Evolutionary conservation across 2,888 invertebrate species (phyloP).

Genomic region (Nasonovia ribisnigri): DNA sequence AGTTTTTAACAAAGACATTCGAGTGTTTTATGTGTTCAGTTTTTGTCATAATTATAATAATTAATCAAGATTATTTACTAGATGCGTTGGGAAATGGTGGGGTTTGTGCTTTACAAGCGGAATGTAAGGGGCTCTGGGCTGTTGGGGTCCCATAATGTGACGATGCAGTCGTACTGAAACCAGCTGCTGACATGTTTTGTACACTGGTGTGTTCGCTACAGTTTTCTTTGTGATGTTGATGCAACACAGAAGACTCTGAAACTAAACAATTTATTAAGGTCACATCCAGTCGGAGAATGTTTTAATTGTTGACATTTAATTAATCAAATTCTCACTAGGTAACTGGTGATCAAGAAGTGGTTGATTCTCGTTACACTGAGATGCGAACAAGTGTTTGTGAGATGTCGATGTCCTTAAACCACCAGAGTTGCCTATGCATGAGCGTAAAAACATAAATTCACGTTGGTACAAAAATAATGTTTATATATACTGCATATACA

Average conservation of each 20-base stretch:
- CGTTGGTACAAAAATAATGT: background rate
- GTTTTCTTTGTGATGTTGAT: conserved; percentile 42
- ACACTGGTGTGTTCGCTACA: conserved; percentile 42
- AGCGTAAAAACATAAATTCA: background rate
- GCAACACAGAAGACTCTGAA: conserved; percentile 49
- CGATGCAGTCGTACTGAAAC: conserved; percentile 65
- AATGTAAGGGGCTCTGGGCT: conserved; percentile 71
- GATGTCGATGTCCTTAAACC: conserved; percentile 52
- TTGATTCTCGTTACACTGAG: conserved; percentile 68
- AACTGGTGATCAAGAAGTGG: conserved; percentile 69
- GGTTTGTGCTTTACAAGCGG: conserved; percentile 66
- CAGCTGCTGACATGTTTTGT: conserved; percentile 52
- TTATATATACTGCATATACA: background rate
- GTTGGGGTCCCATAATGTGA: conserved; percentile 71
- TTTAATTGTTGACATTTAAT: background rate
- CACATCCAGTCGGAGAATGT: background rate
- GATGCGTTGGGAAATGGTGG: conserved; percentile 58
- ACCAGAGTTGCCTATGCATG: conserved; percentile 35
- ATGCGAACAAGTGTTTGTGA: conserved; percentile 55
- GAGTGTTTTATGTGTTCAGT: background rate
- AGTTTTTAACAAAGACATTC: background rate
- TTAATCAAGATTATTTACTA: background rate
- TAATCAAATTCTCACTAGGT: conserved; percentile 67
- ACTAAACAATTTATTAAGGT: background rate
- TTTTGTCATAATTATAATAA: background rate